Conservation (phyloP, 2,113 vertebrate genomes). For the Mugil cephalus region DNA sequence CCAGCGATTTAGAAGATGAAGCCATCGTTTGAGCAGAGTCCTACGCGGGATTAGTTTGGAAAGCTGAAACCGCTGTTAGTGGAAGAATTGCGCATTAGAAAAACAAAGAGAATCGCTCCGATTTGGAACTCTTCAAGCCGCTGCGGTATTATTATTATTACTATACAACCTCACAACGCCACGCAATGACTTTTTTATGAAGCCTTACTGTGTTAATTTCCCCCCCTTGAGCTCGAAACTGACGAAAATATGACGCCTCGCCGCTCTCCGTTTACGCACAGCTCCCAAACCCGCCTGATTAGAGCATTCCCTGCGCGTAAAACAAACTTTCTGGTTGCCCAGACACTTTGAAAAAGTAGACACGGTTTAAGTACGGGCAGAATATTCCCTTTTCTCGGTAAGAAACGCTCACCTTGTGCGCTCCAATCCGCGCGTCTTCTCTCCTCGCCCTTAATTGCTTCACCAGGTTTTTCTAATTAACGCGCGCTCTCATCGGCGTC, state of each 20-base stretch:
- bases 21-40: slow-evolving; percentile 18
- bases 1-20: slow-evolving; percentile 29
- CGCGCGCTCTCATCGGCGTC: slow-evolving; percentile 56
- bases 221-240: background rate
- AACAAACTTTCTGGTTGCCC: background rate
- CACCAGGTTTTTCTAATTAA: slow-evolving; percentile 79
- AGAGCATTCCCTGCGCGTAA: background rate
- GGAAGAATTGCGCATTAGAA: slow-evolving; percentile 1
- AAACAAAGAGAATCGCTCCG: slow-evolving; percentile 4
- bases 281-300: slow-evolving; percentile 34
- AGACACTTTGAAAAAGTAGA: background rate
- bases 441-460: slow-evolving; percentile 69
- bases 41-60: background rate
- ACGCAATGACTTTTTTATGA: no score
- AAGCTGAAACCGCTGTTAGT: background rate
- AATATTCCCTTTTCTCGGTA: background rate
- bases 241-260: slow-evolving; percentile 33
- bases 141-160: background rate
- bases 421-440: slow-evolving; percentile 35
- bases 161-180: rapidly evolving
- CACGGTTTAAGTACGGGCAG: no score
- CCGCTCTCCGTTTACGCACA: slow-evolving; percentile 40
- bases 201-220: background rate
- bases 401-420: slow-evolving; percentile 59
- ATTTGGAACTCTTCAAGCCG: background rate